Evolutionary conservation across 1,140 invertebrate genomes (phyloP).

Genomic region (Bilobella aurantiaca): DNA sequence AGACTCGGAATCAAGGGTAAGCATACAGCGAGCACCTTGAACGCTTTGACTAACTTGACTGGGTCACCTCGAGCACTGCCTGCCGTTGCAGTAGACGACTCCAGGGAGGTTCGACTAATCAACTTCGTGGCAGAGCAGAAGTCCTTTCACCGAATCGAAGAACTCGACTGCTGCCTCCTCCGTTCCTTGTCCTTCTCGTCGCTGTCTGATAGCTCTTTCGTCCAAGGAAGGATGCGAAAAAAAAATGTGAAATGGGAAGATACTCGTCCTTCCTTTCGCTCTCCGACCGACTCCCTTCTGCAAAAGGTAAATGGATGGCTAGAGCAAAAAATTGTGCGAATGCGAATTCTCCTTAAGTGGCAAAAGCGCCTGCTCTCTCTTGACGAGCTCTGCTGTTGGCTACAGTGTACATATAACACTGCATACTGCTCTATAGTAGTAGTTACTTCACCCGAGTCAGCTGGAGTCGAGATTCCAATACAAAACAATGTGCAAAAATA

Average conservation of each 20-base stretch:
- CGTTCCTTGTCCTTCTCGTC: not conserved
- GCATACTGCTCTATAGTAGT: no score
- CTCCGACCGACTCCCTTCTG: no score
- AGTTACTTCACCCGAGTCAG: not conserved
- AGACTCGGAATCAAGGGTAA: no score
- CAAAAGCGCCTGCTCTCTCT: conserved; percentile 1
- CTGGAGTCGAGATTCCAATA: not conserved
- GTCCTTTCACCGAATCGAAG: conserved; percentile 1
- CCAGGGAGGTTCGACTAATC: no score
- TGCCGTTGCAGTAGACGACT: no score
- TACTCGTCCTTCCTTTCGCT: not conserved
- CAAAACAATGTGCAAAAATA: not conserved
- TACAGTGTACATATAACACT: not conserved
- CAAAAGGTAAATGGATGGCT: not conserved
- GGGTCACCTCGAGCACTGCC: no score
- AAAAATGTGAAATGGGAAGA: conserved; percentile 1
- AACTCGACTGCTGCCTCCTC: not conserved
- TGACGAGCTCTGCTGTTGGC: not conserved
- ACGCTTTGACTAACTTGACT: no score
- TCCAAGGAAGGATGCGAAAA: not conserved
- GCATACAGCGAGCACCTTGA: no score
- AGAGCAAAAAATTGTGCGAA: conserved; percentile 4
- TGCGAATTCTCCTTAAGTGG: not conserved
- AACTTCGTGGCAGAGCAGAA: not conserved
- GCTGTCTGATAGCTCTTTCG: not conserved